Evolutionary conservation across 2,888 invertebrate species (phyloP), one percentile per base, ranked within the genome.

Genomic region (Epinotia bilunana): DNA sequence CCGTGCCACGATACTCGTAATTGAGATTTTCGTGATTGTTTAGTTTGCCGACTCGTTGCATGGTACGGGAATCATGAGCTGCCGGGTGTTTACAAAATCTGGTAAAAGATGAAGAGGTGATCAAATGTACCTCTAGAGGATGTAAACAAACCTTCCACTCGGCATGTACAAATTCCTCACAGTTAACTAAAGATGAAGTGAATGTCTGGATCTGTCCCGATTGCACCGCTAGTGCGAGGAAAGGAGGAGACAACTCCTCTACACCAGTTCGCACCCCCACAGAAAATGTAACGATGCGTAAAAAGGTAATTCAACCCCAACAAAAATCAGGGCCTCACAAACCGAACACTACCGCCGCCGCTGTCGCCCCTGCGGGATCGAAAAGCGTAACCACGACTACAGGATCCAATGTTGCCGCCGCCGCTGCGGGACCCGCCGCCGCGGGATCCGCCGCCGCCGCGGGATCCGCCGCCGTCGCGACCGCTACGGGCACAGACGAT

Each of bases 61-160:
- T 58, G 58, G 58, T 58, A 23, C 11, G 11, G 23, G 58, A 20
- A 58, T 1, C 11, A 58, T 58, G 58, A 58, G 58, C 7, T 58
- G 58, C 58, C 58, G 58, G 58, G 9, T 58, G 58, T 58, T 58
- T 58, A 58, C 58, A 3, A 58, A 28, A 20, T 58, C 1, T 58
- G 20, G 23, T 1, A 3, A 20, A 58, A 23, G 28, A 5, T 11
- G 58, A 58, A 58, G 58, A 58, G 58, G 58, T 9, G 58, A 58
- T 58, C 20, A 23, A 20, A 12, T 58, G 58, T 23, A 28, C 58
- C 3, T 58, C 58, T 20, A 58, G 7, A 2, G 23, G 23, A 23
- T 58, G 58, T 58, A 9, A 20, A 11, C 20, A 58, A 23, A 20
- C 23, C 3, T 58, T 58, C 23, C 58, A 58, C 58, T 23, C 58